These are phyloP conservation scores for Punctoribates punctum DNA, from an alignment of 2,888 invertebrate genomes.

Conservation along the genomic window DNA sequence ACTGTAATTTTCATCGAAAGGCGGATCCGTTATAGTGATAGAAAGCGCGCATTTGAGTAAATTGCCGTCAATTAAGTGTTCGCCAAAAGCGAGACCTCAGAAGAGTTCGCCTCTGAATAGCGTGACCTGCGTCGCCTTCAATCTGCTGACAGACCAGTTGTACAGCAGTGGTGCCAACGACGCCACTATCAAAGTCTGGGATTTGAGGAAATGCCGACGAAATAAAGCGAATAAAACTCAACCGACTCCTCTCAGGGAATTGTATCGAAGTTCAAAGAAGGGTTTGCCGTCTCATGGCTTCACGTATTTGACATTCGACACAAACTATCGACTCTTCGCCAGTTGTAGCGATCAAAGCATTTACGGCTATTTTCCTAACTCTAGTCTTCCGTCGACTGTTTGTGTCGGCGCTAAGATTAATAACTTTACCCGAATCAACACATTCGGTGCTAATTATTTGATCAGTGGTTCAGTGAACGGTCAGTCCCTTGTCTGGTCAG, in stretches of 20 bases:
- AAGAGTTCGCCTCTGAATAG: conserved; percentile 37
- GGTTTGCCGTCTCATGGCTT: conserved; percentile 38
- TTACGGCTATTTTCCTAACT: conserved; percentile 20
- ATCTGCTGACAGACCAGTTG: conserved; percentile 10
- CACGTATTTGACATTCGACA: conserved; percentile 16
- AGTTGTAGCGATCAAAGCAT: conserved; percentile 34
- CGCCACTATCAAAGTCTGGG: conserved; percentile 56
- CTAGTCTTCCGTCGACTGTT: neutral
- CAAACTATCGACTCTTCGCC: neutral
- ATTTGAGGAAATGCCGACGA: conserved; percentile 50
- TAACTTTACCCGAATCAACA: conserved; percentile 33
- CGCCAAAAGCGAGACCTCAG: conserved; percentile 18
- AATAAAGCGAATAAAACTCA: neutral
- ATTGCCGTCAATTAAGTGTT: conserved; percentile 38
- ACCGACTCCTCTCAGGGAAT: neutral
- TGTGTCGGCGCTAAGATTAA: conserved; percentile 28
- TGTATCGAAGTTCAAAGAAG: neutral
- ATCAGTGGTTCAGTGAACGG: conserved; percentile 39
- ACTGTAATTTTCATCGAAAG: neutral
- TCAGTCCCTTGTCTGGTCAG: conserved; percentile 30
- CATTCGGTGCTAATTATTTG: conserved; percentile 36
- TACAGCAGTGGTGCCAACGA: conserved; percentile 53
- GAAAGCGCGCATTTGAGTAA: conserved; percentile 34
- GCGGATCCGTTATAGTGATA: conserved; percentile 33
- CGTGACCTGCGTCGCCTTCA: conserved; percentile 40